These are phyloP conservation scores for Notodonta ziczac DNA, from an alignment of 2,888 invertebrate genomes.

Conservation along the genomic window DNA sequence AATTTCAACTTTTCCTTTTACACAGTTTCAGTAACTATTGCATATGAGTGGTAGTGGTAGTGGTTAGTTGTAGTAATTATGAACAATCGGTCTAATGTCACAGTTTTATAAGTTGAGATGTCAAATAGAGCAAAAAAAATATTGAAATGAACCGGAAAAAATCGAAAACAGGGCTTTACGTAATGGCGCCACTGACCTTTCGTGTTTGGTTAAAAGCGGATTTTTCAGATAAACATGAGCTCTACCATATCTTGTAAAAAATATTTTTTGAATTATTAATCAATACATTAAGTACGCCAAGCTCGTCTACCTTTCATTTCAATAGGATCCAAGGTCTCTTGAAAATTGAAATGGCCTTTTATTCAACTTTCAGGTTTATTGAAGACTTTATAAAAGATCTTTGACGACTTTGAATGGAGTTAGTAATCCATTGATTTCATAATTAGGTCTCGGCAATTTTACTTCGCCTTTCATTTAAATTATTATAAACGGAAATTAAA, in stretches of 20 bases:
- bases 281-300: neutral
- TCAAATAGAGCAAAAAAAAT: conserved; percentile 1
- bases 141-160: neutral
- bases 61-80: no score
- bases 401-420: neutral
- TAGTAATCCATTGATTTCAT: neutral
- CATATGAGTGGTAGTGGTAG: no score
- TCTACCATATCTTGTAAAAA: no score
- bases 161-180: neutral
- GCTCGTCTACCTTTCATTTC: neutral
- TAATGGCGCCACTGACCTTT: conserved; percentile 1
- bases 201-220: neutral
- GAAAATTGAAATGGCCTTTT: neutral
- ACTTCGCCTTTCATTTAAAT: no score
- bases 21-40: no score
- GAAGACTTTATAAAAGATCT: neutral
- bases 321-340: neutral
- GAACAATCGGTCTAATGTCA: neutral
- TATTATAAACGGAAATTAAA: no score
- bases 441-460: neutral
- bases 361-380: neutral
- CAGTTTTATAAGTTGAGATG: neutral
- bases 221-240: no score
- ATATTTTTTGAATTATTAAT: no score
- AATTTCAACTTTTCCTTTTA: no score